Evolutionary conservation across 2,113 vertebrate species (phyloP).

Genomic region (Tapirus terrestris): DNA sequence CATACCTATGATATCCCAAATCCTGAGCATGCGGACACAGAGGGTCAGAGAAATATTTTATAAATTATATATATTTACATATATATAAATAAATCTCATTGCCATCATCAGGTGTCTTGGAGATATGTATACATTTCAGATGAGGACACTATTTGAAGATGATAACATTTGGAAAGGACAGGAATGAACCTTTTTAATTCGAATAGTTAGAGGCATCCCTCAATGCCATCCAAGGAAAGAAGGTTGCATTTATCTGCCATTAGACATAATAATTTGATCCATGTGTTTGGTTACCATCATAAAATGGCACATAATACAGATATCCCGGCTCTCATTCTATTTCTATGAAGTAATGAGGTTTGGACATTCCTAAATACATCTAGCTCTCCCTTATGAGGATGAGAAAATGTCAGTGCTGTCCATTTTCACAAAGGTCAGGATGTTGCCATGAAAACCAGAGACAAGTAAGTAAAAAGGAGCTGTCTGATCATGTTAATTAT

Average conservation of each 20-base stretch:
- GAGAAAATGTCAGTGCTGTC: constrained; percentile 17
- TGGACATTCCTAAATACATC: constrained; percentile 34
- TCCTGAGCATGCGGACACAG: background rate
- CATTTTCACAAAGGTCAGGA: constrained; percentile 65
- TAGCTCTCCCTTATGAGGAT: background rate
- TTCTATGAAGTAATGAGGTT: constrained; percentile 11
- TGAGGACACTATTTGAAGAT: background rate
- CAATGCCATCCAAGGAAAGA: background rate
- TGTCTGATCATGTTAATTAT: constrained; percentile 56
- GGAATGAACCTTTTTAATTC: background rate
- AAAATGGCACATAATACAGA: constrained; percentile 41
- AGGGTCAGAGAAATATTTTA: background rate
- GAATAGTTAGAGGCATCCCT: background rate
- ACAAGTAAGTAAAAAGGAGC: constrained; percentile 4
- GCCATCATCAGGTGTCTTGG: background rate
- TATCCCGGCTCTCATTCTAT: background rate
- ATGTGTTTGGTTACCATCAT: background rate
- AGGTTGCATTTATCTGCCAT: background rate
- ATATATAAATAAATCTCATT: background rate
- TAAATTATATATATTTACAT: background rate
- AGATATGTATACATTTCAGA: background rate
- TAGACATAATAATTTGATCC: background rate
- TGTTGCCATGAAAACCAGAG: background rate
- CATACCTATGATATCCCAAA: background rate
- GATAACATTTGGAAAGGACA: background rate